Conservation (phyloP, 2,113 vertebrate genomes). For the Podarcis cretensis region DNA sequence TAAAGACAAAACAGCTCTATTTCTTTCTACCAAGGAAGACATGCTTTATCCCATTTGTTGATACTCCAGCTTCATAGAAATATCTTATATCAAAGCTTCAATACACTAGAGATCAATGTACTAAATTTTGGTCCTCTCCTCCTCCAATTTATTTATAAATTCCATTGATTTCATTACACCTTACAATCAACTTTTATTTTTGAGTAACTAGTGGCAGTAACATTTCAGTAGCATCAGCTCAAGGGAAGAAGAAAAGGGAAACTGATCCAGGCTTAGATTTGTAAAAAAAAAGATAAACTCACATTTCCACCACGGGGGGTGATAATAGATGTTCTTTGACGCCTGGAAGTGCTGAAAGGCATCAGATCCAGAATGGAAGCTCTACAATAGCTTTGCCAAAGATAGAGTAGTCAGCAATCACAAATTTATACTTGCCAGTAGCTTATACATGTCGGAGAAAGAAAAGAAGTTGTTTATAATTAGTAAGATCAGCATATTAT, state of each 20-base stretch:
- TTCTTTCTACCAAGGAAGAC: constrained; percentile 24
- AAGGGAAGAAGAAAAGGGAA: constrained; percentile 1
- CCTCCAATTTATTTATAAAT: constrained; percentile 59
- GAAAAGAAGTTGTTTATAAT: not conserved
- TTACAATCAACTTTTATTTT: constrained; percentile 48
- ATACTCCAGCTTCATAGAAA: constrained; percentile 40
- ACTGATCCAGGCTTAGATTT: constrained; percentile 31
- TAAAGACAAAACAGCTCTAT: constrained; percentile 37
- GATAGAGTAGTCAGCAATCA: constrained; percentile 9
- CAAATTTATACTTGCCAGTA: constrained; percentile 12
- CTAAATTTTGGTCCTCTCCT: constrained; percentile 34
- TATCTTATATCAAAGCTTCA: constrained; percentile 41
- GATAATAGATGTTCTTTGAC: constrained; percentile 42
- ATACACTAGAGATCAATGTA: constrained; percentile 28
- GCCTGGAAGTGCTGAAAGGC: constrained; percentile 39
- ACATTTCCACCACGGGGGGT: constrained; percentile 33
- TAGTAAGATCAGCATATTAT: not conserved
- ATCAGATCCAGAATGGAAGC: constrained; percentile 33
- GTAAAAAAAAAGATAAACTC: constrained; percentile 44
- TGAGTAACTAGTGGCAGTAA: constrained; percentile 30
- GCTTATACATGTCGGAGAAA: not conserved
- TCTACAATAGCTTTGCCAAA: constrained; percentile 22
- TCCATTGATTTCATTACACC: constrained; percentile 34
- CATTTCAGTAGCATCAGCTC: constrained; percentile 41
- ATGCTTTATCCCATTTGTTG: constrained; percentile 54